These are phyloP conservation scores for Tetragonula carbonaria DNA, from an alignment of 2,888 invertebrate species.

Conservation along the genomic window DNA sequence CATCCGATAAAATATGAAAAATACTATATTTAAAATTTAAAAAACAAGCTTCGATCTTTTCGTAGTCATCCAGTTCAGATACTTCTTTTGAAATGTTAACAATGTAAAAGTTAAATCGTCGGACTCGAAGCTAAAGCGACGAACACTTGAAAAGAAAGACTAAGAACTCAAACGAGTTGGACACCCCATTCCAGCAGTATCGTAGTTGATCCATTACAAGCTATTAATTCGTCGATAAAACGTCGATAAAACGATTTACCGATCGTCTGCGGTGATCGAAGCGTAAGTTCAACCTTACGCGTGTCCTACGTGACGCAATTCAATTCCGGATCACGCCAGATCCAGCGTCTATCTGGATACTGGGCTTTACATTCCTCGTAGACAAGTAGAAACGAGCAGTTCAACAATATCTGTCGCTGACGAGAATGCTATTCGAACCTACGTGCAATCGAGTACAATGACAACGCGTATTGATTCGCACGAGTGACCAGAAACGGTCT, in stretches of 20 bases:
- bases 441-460: conserved; percentile 46
- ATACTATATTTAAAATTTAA: too few species aligned
- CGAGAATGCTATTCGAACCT: conserved; percentile 26
- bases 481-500: conserved; percentile 26
- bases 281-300: neutral
- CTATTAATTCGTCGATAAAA: neutral
- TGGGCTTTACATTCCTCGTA: neutral
- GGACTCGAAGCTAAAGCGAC: neutral
- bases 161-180: neutral
- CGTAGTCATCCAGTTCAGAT: too few species aligned
- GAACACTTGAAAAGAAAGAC: neutral
- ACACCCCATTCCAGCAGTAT: neutral
- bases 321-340: neutral
- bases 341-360: neutral
- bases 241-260: neutral
- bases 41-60: too few species aligned
- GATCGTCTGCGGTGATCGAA: neutral
- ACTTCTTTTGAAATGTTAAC: neutral
- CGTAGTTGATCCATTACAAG: neutral
- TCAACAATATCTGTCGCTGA: conserved; percentile 45
- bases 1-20: too few species aligned
- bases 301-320: neutral
- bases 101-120: neutral
- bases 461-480: conserved; percentile 32
- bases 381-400: conserved; percentile 3